These are phyloP conservation scores for Polypedilum pembai DNA, from an alignment of 1,140 invertebrate species.

Conservation along the genomic window DNA sequence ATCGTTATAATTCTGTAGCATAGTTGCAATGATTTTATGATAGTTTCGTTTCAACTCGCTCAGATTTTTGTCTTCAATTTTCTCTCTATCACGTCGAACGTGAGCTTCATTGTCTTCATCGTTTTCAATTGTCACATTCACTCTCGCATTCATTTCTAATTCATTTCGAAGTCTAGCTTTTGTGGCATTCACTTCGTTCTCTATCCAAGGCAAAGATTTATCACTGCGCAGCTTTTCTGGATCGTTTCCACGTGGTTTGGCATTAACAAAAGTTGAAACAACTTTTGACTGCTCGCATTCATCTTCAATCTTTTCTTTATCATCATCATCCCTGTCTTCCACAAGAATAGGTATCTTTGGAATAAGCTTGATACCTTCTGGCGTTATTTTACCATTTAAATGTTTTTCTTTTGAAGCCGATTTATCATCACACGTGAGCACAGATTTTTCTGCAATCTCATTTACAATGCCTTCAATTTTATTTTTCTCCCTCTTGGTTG, in stretches of 20 bases:
- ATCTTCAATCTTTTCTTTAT: not conserved
- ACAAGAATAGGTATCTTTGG: not conserved
- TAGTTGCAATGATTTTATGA: not conserved
- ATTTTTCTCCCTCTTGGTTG: not conserved
- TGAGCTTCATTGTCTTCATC: not conserved
- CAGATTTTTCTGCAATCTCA: not conserved
- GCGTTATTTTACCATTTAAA: conserved; percentile 7
- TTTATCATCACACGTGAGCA: not conserved
- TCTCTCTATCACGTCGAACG: not conserved
- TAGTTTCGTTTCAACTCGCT: not conserved
- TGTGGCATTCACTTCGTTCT: not conserved
- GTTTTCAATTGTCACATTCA: not conserved
- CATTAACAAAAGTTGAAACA: not conserved
- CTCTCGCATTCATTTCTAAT: not conserved
- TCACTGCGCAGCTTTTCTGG: not conserved
- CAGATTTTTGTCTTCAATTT: not conserved
- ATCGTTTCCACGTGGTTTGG: conserved; percentile 1
- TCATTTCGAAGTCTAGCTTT: not conserved
- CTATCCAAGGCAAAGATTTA: not conserved
- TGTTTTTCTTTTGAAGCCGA: conserved; percentile 5
- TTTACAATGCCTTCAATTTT: not conserved
- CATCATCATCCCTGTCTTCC: no score
- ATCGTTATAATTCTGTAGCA: not conserved
- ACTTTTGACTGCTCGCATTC: conserved; percentile 4
- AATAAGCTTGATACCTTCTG: not conserved